Evolutionary conservation across 2,888 invertebrate genomes (phyloP).

Genomic region (Digitonthophagus gazella): DNA sequence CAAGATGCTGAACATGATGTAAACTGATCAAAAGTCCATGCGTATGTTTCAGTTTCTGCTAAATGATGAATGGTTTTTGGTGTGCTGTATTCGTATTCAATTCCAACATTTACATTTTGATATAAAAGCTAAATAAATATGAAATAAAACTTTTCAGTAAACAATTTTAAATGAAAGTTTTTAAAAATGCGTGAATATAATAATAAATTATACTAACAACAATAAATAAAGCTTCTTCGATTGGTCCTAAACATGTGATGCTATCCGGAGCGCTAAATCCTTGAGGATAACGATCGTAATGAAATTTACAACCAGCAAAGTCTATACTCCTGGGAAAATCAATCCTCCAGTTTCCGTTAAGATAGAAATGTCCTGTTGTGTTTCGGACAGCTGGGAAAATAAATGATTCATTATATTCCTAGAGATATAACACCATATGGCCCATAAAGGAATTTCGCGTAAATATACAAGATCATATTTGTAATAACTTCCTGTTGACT

Average conservation of each 20-base stretch:
- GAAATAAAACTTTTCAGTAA: constrained; percentile 1
- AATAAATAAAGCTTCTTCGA: constrained; percentile 83
- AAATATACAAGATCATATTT: background rate
- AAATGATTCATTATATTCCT: background rate
- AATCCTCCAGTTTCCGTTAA: constrained; percentile 94
- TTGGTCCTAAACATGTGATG: constrained; percentile 81
- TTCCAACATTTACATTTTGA: constrained; percentile 80
- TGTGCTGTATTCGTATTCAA: constrained; percentile 87
- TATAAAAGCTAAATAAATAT: constrained; percentile 65
- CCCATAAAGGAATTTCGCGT: background rate
- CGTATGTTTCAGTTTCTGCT: constrained; percentile 70
- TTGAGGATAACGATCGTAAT: constrained; percentile 80
- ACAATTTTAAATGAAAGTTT: background rate
- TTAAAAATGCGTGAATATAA: constrained; percentile 2
- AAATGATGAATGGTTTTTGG: constrained; percentile 68
- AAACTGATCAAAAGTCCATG: constrained; percentile 79
- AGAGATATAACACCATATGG: background rate
- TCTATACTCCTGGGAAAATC: constrained; percentile 79
- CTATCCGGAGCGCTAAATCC: constrained; percentile 83
- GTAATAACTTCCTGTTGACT: constrained; percentile 33
- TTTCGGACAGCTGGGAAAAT: constrained; percentile 73
- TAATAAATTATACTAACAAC: constrained; percentile 73
- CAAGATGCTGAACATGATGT: constrained; percentile 82
- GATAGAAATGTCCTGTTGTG: constrained; percentile 76
- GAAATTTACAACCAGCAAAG: constrained; percentile 83